Percentiles rank a stretch among this genome's conserved stretches.
phyloP scores from a whole-genome alignment of 2,797 vertebrate species.

The Malurus leucopterus region DNA sequence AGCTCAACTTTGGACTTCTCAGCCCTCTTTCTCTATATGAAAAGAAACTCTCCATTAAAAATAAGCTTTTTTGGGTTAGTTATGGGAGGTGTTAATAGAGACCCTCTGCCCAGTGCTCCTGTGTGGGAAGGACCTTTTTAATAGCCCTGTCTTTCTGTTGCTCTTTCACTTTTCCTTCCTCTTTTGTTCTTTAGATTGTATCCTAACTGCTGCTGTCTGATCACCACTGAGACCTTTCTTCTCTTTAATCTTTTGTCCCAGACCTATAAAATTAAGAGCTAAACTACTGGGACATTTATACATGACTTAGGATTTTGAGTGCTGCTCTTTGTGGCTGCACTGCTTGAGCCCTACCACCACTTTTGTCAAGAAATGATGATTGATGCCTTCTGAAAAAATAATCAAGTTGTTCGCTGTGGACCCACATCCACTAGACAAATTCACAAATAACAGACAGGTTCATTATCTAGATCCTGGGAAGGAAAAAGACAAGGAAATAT shows the following conservation, averaged over 20 bases:
- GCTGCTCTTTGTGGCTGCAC: background rate
- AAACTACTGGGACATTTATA: background rate
- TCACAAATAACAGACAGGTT: background rate
- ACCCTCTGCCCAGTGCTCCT: slow-evolving; percentile 62
- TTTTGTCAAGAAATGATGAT: background rate
- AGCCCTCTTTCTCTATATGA: background rate
- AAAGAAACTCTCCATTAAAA: background rate
- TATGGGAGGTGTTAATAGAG: background rate
- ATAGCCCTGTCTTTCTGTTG: slow-evolving; percentile 48
- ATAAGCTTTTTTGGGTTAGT: background rate
- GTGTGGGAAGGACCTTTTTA: slow-evolving; percentile 43
- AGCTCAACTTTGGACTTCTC: slow-evolving; percentile 14
- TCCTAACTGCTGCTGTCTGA: slow-evolving; percentile 23
- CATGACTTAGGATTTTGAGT: background rate
- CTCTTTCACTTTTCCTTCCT: slow-evolving; percentile 6
- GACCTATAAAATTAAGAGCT: background rate
- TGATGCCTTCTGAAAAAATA: background rate
- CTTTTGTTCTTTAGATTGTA: slow-evolving; percentile 20
- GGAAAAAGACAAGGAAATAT: background rate
- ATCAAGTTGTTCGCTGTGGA: background rate
- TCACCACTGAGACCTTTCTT: background rate
- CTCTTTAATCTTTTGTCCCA: background rate
- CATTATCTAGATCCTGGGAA: background rate
- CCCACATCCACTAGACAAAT: background rate
- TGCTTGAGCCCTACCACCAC: background rate